Evolutionary conservation across 2,113 vertebrate genomes (phyloP), one percentile per base, ranked within the genome.

Genomic region (Pogonocichla stellata): DNA sequence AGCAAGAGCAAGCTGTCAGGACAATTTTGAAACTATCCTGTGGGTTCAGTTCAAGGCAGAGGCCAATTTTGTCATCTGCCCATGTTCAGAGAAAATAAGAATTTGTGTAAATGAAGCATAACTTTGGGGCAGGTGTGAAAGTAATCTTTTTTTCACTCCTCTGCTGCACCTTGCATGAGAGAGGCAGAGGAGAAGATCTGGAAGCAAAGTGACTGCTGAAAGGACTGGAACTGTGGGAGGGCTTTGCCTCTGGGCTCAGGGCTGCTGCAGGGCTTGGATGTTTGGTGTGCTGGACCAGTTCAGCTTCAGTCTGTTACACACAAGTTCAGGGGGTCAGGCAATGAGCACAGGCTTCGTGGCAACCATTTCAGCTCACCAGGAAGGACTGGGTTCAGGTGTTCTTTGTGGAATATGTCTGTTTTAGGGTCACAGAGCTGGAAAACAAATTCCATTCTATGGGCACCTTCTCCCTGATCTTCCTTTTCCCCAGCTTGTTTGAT

Each of bases 241-340:
- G 38, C 57, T 89, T 91, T 93, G 67, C 47, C 38, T 80, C 31
- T 92, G 51, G 56, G 70, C 29, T 50, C 79, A 72, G 57, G 31
- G 13, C 47, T 73, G 82, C 82, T 67, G 43, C 43, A 64, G 70
- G 61, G 23, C 50, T 61, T 62, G 28, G 51, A 58, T 61, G 50
- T 62, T 77, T 77, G 67, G 50, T 60, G 73, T 61, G 65, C 77
- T 78, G 73, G 65, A 40, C 26, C 65, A 78, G 43, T 22, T 73
- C 54, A 70, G 51, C 51, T 45, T 73, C 47, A 10, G 72, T 38
- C 29, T 73, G 60, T 62, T 38, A 26, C 3, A 0, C 42, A 26
- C 18, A 12, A 26, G 18, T 26, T 45, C 0, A 0, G 22, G 26
- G 34, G 5, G 19, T 2, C 6, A 1, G 51, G 33, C 62, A 81